Base-by-base conservation (phyloP, 2,113 vertebrate species). In the Dicaeum eximium region DNA sequence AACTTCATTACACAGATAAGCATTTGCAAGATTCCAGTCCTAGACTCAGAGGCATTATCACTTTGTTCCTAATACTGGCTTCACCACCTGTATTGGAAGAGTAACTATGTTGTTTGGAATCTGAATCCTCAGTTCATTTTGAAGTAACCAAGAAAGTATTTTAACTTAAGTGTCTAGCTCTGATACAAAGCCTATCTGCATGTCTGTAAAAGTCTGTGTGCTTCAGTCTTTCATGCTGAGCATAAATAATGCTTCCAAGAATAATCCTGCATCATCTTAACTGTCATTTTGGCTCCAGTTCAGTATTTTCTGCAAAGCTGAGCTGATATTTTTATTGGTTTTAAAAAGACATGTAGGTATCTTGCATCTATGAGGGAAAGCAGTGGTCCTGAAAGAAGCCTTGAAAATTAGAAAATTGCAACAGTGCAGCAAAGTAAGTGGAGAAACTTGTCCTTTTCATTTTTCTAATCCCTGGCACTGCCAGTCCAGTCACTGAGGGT, bases 211-310 rank as follows among this genome's bases (percentile, higher is more conserved):
- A 73, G 73, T 30, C 86, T 65, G 27, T 45, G 31, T 7, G 10
- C 31, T 93, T 70, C 38, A 73, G 56, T 66, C 74, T 82, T 79
- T 58, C 78, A 88, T 51, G 67, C 74, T 77, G 54, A 90, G 81
- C 62, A 93, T 51, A 94, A 94, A 91, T 66, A 94, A 93, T 44
- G 47, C 51, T 91, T 93, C 71, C 90, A 81, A 80, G 71, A 95
- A 81, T 71, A 91, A 62, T 66, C 66, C 66, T 83, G 42, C 47
- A 82, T 47, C 70, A 80, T 47, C 30, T 54, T 94, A 54, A 38
- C 66, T 93, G 81, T 51, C 66, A 47, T 61, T 85, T 69, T 72
- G 74, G 62, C 74, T 93, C 58, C 71, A 73, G 54, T 44, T 94
- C 87, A 87, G 66, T 31, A 71, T 64, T 61, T 81, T 53, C 75